phyloP scores from a whole-genome alignment of 2,888 invertebrate genomes.

The Unio pictorum region DNA sequence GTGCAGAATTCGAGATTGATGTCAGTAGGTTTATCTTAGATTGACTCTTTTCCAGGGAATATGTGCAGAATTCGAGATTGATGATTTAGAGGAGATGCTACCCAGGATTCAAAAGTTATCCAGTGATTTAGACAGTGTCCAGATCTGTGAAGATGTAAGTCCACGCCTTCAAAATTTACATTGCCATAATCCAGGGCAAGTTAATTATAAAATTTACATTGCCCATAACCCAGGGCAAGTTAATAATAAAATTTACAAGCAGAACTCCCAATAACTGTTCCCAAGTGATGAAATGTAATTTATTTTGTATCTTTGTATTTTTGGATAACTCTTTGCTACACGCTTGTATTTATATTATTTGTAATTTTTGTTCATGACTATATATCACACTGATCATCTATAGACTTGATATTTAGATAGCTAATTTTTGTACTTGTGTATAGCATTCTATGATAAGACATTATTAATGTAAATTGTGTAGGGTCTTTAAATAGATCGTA shows the following conservation, averaged over 20 bases:
- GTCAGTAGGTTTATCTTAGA: no score
- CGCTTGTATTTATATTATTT: neutral
- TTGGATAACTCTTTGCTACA: neutral
- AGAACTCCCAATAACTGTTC: no score
- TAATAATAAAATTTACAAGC: neutral
- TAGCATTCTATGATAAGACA: no score
- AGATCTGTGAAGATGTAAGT: slow-evolving; percentile 53
- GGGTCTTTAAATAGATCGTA: no score
- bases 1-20: no score
- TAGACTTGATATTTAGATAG: no score
- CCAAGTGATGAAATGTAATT: no score
- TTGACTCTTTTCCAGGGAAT: slow-evolving; percentile 30
- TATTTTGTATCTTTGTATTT: no score
- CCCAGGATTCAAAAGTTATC: slow-evolving; percentile 44
- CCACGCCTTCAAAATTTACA: neutral
- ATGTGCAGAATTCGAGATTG: slow-evolving; percentile 44
- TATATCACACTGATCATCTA: no score
- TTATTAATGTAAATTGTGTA: no score
- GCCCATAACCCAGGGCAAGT: neutral
- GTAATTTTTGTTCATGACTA: no score
- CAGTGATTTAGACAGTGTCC: slow-evolving; percentile 32
- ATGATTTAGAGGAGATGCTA: slow-evolving; percentile 48
- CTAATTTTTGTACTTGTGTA: no score
- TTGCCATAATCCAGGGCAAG: neutral
- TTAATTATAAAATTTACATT: neutral